Conservation (phyloP, 2,888 invertebrate species). For the Diloba caeruleocephala region DNA sequence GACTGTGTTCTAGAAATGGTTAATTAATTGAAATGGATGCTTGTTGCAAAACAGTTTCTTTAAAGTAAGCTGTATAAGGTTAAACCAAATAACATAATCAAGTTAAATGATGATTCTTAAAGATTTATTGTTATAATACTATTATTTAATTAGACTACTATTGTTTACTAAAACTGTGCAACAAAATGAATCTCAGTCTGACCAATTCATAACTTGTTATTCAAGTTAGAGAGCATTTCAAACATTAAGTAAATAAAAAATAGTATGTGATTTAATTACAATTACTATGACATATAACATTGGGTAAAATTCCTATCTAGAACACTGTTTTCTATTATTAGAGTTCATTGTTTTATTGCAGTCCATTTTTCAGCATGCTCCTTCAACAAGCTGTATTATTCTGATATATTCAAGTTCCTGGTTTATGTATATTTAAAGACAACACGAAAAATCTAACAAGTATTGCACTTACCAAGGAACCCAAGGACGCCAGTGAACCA, state of each 20-base stretch:
- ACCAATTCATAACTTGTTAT: background rate
- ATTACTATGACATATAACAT: background rate
- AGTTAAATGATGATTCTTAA: too few species aligned
- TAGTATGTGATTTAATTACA: slow-evolving; percentile 3
- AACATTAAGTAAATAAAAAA: background rate
- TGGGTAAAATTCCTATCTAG: background rate
- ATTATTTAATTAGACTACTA: background rate
- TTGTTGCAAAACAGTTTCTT: background rate
- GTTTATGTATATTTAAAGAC: background rate
- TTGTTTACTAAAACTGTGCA: too few species aligned
- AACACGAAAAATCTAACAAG: slow-evolving; percentile 14
- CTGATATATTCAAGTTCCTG: background rate
- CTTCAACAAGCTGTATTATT: background rate
- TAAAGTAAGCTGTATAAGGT: too few species aligned
- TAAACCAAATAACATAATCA: too few species aligned
- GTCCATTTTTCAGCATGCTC: background rate
- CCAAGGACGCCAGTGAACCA: slow-evolving; percentile 98
- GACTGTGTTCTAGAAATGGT: slow-evolving; percentile 8
- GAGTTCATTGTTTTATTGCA: background rate
- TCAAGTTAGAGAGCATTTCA: background rate
- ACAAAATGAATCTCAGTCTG: too few species aligned
- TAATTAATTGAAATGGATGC: slow-evolving; percentile 3
- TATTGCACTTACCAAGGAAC: slow-evolving; percentile 94
- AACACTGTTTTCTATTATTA: background rate
- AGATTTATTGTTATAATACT: too few species aligned